phyloP scores from a whole-genome alignment of 2,113 vertebrate genomes.

The Hylia prasina region DNA sequence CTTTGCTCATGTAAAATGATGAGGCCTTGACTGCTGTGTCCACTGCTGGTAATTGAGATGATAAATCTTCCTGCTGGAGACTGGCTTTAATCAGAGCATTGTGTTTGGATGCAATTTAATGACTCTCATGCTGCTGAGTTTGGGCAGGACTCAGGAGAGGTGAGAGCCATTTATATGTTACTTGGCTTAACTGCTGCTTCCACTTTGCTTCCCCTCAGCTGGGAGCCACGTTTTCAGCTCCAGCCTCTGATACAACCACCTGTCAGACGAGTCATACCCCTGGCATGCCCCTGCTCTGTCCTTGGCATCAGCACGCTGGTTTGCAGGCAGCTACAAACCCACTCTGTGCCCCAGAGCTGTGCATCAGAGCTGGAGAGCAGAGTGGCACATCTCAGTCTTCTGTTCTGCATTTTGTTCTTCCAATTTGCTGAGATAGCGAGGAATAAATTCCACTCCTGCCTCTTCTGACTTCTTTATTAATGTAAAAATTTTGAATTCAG shows the following conservation, averaged over 20 bases:
- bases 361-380: not conserved
- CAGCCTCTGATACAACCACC: not conserved
- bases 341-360: not conserved
- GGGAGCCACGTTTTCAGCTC: not conserved
- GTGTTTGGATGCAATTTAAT: slow-evolving; percentile 69
- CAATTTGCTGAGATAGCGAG: not conserved
- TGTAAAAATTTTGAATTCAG: not conserved
- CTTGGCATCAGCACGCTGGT: not conserved
- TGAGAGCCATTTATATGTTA: slow-evolving; percentile 42
- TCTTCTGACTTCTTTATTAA: not conserved
- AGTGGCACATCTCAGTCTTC: not conserved
- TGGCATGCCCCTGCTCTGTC: not conserved
- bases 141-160: not conserved
- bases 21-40: slow-evolving; percentile 63
- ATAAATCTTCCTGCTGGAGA: slow-evolving; percentile 77
- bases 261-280: not conserved
- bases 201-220: not conserved
- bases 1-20: slow-evolving; percentile 64
- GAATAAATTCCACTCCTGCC: not conserved
- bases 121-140: slow-evolving; percentile 44
- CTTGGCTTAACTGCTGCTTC: slow-evolving; percentile 26
- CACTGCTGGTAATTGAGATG: slow-evolving; percentile 75
- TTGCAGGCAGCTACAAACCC: not conserved
- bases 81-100: slow-evolving; percentile 69
- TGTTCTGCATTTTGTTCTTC: not conserved